Base-by-base conservation (phyloP, 2,797 vertebrate species). In the Antrozous pallidus region DNA sequence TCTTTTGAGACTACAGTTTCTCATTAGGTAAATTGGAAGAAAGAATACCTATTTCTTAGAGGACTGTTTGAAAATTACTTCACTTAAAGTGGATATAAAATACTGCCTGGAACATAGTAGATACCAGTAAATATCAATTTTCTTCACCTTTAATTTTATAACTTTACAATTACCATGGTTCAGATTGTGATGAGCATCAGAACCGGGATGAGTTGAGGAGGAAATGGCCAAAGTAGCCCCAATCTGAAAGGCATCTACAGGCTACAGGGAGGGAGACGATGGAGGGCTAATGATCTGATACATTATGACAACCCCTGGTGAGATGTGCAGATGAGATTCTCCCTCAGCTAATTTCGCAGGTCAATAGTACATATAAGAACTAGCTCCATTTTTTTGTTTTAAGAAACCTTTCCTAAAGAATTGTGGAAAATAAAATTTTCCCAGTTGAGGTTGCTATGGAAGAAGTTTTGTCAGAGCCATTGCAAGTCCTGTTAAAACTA, bases 1-100 rank as follows among this genome's bases (percentile, higher is more conserved):
- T 7, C 58, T 33, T 86, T 86, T 40, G 31, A 77, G 9, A 18
- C 31, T 80, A 18, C 3, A 77, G 9, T 24, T 77, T 70, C 31
- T 79, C 33, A 40, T 58, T 63, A 69, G n/a, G 54, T 86, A 81
- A 45, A 36, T 49, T 82, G 33, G 17, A 87, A 74, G 36, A 80
- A 80, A 58, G 10, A 83, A 71, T 36, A 79, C 2, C 45, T 74
- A 58, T 12, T 84, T 80, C 22, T 81, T 78, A 73, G 42, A 36
- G 58, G 58, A 31, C 5, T 61, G 33, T 87, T 73, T 92, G 51
- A 90, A 77, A 84, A 84, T 70, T 42, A 84, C n/a, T 92, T 88
- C 9, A 65, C 49, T 94, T 92, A 83, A 36, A 73, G 74, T 65
- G 4, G 17, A 65, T 92, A 28, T 33, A 86, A 94, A 65, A n/a